phyloP scores from a whole-genome alignment of 2,888 invertebrate species.

The Adelphocoris suturalis region DNA sequence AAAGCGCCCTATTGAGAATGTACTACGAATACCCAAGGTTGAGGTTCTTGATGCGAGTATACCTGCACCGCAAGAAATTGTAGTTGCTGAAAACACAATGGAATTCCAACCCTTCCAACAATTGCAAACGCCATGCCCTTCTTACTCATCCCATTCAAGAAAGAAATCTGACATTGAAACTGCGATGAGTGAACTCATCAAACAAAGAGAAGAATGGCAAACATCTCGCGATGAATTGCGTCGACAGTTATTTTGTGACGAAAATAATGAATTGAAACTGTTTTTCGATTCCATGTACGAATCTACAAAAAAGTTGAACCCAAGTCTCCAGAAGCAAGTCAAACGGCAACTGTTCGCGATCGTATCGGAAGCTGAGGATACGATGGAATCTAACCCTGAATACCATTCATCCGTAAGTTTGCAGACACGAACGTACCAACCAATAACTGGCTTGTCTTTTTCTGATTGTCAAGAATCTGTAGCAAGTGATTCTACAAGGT shows the following conservation, averaged over 20 bases:
- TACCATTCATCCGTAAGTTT: no score
- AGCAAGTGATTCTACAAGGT: no score
- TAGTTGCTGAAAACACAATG: background rate
- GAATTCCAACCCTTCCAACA: background rate
- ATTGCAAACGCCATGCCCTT: background rate
- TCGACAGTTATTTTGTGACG: background rate
- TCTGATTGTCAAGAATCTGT: no score
- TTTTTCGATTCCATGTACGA: constrained; percentile 36
- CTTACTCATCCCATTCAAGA: background rate
- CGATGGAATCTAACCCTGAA: background rate
- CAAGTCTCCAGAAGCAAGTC: background rate
- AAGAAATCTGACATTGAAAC: background rate
- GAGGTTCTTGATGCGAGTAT: background rate
- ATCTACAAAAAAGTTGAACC: constrained; percentile 24
- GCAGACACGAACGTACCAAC: no score
- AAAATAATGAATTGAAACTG: constrained; percentile 3
- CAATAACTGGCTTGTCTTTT: no score
- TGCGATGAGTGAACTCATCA: background rate
- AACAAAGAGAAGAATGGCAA: background rate
- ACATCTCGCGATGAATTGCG: background rate
- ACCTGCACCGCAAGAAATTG: background rate
- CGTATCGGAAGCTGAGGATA: constrained; percentile 26
- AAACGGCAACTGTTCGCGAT: constrained; percentile 20
- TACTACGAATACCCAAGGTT: no score
- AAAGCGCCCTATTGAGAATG: background rate